phyloP scores from a whole-genome alignment of 2,888 invertebrate species.

The Julus scanicus region DNA sequence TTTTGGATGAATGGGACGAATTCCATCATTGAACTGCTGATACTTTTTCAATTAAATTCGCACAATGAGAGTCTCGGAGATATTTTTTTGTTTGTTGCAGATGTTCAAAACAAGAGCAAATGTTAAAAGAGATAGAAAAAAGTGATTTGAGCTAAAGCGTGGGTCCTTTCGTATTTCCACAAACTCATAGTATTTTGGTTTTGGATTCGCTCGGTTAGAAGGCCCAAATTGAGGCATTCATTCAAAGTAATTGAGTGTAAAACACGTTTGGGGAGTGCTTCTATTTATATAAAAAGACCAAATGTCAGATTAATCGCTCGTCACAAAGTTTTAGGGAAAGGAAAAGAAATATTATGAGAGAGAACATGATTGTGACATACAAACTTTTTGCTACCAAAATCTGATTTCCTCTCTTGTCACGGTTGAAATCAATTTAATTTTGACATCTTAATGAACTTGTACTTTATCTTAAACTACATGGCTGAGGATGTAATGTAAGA shows the following conservation, averaged over 20 bases:
- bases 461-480: neutral
- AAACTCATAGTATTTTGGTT: constrained; percentile 13
- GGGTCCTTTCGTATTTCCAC: neutral
- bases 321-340: neutral
- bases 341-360: neutral
- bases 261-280: neutral
- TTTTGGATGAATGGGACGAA: neutral
- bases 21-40: neutral
- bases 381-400: neutral
- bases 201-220: constrained; percentile 20
- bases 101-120: constrained; percentile 48
- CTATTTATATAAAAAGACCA: neutral
- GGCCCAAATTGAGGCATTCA: constrained; percentile 47
- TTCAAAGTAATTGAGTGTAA: constrained; percentile 47
- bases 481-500: neutral
- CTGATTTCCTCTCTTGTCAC: neutral
- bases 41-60: constrained; percentile 42
- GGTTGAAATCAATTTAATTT: neutral
- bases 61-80: neutral
- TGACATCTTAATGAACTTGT: neutral
- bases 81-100: constrained; percentile 17
- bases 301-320: constrained; percentile 24
- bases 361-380: neutral
- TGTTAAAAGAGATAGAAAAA: constrained; percentile 29
- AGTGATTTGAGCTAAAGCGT: neutral